Evolutionary conservation across 2,797 vertebrate species (phyloP), one percentile per base, ranked within the genome.

Genomic region (Tamandua tetradactyla): DNA sequence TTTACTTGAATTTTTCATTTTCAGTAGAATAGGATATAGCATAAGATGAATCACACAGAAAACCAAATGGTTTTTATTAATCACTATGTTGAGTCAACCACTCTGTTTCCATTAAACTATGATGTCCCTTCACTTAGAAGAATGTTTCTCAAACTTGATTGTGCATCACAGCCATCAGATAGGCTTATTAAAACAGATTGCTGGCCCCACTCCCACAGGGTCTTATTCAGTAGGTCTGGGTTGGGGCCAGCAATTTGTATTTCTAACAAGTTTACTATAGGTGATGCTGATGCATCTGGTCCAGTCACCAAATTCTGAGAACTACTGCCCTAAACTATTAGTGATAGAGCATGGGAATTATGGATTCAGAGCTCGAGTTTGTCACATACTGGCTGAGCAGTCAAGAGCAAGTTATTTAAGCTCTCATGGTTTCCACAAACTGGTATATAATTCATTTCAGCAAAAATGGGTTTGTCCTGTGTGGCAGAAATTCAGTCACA

Each of bases 1-100:
- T 92, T 89, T 87, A 76, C 62, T 79, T 92, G 84, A 87, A 55
- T 93, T 96, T 96, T 95, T 94, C 78, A 96, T 95, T 95, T 95
- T 76, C 44, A 30, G n/a, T 47, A 93, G 69, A 40, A 90, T 79
- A 83, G 49, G n/a, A 44, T 84, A 96, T 61, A 93, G 75, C 89
- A 82, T 79, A 94, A 93, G 87, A 25, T 52, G 95, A 93, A 92
- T 79, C 78, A 94, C 49, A 94, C 12, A 76, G 40, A 27, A 94
- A 93, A 92, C 92, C 84, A 96, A 92, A 82, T 91, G 22, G 15
- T 86, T 96, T 78, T 96, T 94, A 94, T 93, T 94, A 84, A 62
- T 59, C 64, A 85, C 35, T 47, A 83, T 84, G 68, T 71, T 95
- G 74, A 92, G 49, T 89, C 66, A 94, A 89, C 81, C 18, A 87